A percentile compares a stretch with the other conserved stretches of the same genome.
phyloP scores from a whole-genome alignment of 92 coral and sea anemone genomes.

The Plumapathes pennacea region DNA sequence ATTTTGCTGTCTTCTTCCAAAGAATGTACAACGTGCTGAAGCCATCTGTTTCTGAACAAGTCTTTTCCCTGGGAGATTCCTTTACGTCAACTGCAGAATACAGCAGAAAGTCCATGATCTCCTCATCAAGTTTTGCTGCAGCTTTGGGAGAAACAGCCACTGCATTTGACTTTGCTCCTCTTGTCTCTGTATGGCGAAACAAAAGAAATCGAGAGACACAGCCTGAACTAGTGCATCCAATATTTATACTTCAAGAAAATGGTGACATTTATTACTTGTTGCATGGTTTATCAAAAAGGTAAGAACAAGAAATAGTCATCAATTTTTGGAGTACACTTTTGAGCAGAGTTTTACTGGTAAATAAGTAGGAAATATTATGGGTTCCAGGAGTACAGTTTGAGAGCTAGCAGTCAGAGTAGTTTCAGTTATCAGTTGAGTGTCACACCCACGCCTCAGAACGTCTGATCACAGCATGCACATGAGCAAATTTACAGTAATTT shows the following conservation, averaged over 20 bases:
- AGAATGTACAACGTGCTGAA: conserved; percentile 75
- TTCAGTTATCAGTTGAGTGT: no score
- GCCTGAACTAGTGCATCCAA: conserved; percentile 52
- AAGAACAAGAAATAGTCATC: no score
- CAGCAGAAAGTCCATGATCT: conserved; percentile 66
- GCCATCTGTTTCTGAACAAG: conserved; percentile 74
- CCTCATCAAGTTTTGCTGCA: conserved; percentile 76
- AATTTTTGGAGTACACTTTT: no score
- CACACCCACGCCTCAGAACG: no score
- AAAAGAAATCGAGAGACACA: conserved; percentile 27
- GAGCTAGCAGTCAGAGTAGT: no score
- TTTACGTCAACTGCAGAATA: conserved; percentile 62
- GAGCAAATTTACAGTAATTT: no score
- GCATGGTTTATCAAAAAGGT: conserved; percentile 53
- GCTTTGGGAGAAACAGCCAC: conserved; percentile 91
- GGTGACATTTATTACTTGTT: conserved; percentile 84
- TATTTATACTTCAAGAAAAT: conserved; percentile 85
- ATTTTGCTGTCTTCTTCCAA: conserved; percentile 1
- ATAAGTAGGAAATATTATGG: no score
- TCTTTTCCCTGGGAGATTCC: conserved; percentile 74
- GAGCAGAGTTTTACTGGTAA: no score
- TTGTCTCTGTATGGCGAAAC: conserved; percentile 22
- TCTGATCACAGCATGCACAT: no score
- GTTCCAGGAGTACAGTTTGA: no score
- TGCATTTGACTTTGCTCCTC: conserved; percentile 96